Conservation (phyloP, 1,140 invertebrate genomes). For the Brachionus asplanchnoidis region DNA sequence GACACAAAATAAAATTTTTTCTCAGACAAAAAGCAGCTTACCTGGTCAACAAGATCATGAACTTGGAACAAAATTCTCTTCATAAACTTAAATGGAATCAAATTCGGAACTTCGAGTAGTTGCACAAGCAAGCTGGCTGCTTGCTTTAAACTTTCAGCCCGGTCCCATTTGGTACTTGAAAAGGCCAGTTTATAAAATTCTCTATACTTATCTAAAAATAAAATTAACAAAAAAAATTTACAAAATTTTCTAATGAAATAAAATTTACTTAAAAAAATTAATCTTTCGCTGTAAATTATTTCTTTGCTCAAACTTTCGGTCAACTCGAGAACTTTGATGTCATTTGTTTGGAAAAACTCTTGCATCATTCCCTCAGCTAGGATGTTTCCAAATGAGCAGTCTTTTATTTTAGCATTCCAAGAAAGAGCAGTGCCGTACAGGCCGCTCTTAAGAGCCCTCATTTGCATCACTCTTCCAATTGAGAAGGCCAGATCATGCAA, state of each 20-base stretch:
- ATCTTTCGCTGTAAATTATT: constrained; percentile 32
- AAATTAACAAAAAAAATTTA: neutral
- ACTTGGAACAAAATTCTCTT: neutral
- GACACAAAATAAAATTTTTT: neutral
- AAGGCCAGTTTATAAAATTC: constrained; percentile 15
- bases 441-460: neutral
- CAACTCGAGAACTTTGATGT: neutral
- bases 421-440: neutral
- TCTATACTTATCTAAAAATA: constrained; percentile 10
- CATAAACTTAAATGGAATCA: constrained; percentile 11
- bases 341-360: neutral
- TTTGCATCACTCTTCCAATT: constrained; percentile 29
- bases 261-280: constrained; percentile 26
- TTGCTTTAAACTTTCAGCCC: neutral
- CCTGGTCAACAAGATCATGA: neutral
- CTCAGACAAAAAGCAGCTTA: neutral
- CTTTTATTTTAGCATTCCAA: constrained; percentile 37
- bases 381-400: constrained; percentile 1
- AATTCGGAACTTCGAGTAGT: neutral
- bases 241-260: neutral
- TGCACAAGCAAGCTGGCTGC: neutral
- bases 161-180: neutral
- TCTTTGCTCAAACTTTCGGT: constrained; percentile 22
- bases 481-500: constrained; percentile 38
- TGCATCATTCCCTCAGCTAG: neutral